Conservation (phyloP, 2,888 invertebrate genomes). For the Drosophila peninsularis region DNA sequence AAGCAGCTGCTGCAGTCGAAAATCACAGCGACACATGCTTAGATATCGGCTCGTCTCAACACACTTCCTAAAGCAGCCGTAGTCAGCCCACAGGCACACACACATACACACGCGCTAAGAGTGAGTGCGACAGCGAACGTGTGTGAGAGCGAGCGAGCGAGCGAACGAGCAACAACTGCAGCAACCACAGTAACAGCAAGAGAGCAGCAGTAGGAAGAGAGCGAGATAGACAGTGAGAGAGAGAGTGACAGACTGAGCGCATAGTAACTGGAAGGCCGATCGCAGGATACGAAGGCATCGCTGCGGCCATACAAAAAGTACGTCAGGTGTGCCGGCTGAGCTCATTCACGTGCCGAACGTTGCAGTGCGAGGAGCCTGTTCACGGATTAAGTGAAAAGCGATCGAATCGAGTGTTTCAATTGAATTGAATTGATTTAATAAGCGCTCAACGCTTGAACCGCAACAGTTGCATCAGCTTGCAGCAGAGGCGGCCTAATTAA, state of each 20-base stretch:
- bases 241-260: slow-evolving; percentile 26
- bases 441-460: slow-evolving; percentile 30
- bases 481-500: slow-evolving; percentile 54
- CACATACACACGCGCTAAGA: slow-evolving; percentile 19
- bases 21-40: slow-evolving; percentile 88
- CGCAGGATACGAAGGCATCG: slow-evolving; percentile 58
- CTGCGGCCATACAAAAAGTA: slow-evolving; percentile 46
- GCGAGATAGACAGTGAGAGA: slow-evolving; percentile 20
- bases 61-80: slow-evolving; percentile 96
- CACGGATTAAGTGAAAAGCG: slow-evolving; percentile 3
- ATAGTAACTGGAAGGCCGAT: slow-evolving; percentile 42
- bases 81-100: slow-evolving; percentile 85
- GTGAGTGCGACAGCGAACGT: slow-evolving; percentile 14
- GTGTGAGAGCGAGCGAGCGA: slow-evolving; percentile 23
- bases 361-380: slow-evolving; percentile 32
- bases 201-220: slow-evolving; percentile 1
- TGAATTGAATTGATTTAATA: background rate
- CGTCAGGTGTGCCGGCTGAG: slow-evolving; percentile 51
- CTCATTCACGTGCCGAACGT: slow-evolving; percentile 59
- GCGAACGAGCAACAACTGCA: slow-evolving; percentile 17
- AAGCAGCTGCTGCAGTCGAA: slow-evolving; percentile 68
- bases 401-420: background rate
- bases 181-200: slow-evolving; percentile 7
- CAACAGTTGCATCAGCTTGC: slow-evolving; percentile 53
- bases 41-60: slow-evolving; percentile 96